Percentiles rank a stretch among this genome's conserved stretches.
These are phyloP conservation scores for Pionites leucogaster DNA, from an alignment of 2,113 vertebrate genomes.

Conservation along the genomic window DNA sequence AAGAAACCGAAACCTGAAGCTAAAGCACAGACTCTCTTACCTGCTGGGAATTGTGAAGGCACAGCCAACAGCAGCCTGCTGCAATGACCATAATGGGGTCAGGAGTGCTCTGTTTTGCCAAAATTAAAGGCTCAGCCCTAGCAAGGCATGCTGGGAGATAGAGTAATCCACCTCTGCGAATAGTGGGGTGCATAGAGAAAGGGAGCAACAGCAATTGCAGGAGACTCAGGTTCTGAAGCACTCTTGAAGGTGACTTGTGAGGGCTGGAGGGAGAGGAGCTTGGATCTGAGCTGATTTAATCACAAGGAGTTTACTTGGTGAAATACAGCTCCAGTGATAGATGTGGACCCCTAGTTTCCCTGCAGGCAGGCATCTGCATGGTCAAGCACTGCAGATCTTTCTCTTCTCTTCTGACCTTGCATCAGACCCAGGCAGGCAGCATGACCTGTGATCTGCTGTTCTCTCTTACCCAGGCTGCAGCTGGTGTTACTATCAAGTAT, in stretches of 20 bases:
- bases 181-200: background rate
- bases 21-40: background rate
- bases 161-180: background rate
- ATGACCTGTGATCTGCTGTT: background rate
- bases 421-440: background rate
- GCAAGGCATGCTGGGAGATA: background rate
- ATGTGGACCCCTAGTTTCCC: background rate
- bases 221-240: background rate
- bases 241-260: background rate
- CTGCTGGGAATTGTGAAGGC: background rate
- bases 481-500: accelerated
- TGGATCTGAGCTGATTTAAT: background rate
- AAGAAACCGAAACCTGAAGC: accelerated
- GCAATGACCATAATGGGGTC: accelerated
- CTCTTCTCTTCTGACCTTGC: background rate
- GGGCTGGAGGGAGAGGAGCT: background rate
- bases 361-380: accelerated
- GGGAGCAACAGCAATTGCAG: background rate
- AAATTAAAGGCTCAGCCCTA: background rate
- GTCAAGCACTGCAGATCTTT: background rate
- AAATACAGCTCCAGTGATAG: background rate
- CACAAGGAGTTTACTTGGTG: background rate
- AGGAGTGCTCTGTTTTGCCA: background rate
- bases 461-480: background rate
- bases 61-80: background rate